phyloP scores from a whole-genome alignment of 2,888 invertebrate species.

The Ectemnius continuus region DNA sequence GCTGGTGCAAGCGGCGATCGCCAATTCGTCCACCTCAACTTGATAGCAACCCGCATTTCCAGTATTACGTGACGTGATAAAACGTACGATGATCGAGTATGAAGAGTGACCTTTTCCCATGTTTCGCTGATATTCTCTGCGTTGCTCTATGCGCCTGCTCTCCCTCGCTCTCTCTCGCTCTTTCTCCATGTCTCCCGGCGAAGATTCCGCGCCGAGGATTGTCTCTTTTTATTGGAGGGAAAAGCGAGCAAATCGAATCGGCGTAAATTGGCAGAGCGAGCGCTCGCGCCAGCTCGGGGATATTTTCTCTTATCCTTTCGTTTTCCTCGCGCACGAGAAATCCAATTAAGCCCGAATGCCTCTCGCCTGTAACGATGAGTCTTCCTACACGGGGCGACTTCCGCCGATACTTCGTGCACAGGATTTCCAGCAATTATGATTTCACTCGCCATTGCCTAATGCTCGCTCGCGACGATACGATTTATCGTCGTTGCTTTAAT shows the following conservation, averaged over 20 bases:
- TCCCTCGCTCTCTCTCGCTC: no score
- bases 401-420: background rate
- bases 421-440: background rate
- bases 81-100: background rate
- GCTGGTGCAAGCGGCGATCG: background rate
- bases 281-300: background rate
- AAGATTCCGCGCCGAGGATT: background rate
- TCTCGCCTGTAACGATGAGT: background rate
- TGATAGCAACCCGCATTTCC: background rate
- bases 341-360: background rate
- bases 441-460: background rate
- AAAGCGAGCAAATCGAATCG: background rate
- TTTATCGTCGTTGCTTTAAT: background rate
- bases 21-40: no score
- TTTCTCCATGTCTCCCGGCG: no score
- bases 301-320: constrained; percentile 4
- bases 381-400: background rate
- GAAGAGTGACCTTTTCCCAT: background rate
- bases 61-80: background rate
- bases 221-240: background rate
- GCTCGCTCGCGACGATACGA: background rate
- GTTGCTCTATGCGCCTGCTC: no score
- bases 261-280: background rate
- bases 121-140: no score
- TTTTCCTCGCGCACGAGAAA: background rate